Conservation (phyloP, 2,888 invertebrate genomes). For the Andrena chrysosceles region DNA sequence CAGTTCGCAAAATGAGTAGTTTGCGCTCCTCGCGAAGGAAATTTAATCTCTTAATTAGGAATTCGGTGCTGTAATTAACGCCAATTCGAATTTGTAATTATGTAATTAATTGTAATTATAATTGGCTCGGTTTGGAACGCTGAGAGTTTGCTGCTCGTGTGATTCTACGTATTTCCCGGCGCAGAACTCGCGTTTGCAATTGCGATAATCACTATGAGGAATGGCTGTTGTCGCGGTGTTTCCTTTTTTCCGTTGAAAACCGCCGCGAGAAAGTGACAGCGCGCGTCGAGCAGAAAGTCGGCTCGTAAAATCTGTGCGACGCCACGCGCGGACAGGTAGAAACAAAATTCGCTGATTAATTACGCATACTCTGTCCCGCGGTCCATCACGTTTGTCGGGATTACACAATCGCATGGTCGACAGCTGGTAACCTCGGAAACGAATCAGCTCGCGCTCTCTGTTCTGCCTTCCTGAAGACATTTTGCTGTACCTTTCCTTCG, state of each 20-base stretch:
- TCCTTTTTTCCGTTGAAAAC: slow-evolving; percentile 20
- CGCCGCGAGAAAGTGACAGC: slow-evolving; percentile 59
- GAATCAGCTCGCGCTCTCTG: neutral
- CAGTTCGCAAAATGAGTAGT: no score
- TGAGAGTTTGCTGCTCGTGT: neutral
- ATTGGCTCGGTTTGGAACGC: neutral
- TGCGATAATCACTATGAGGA: neutral
- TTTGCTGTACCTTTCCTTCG: no score
- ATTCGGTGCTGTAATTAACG: no score
- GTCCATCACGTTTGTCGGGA: neutral
- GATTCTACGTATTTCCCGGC: no score
- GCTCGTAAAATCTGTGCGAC: slow-evolving; percentile 39
- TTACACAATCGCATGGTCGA: slow-evolving; percentile 44
- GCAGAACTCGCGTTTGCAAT: neutral
- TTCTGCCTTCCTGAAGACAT: neutral
- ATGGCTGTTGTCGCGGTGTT: neutral
- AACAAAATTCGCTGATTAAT: slow-evolving; percentile 52
- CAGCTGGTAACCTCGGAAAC: slow-evolving; percentile 7
- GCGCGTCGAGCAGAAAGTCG: slow-evolving; percentile 31
- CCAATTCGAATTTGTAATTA: no score
- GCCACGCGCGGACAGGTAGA: neutral
- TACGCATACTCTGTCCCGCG: slow-evolving; percentile 45
- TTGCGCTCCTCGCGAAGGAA: no score
- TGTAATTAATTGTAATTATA: neutral
- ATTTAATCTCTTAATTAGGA: no score